phyloP scores from a whole-genome alignment of 1,140 invertebrate genomes.

The Yoshiicerus persimilis region DNA sequence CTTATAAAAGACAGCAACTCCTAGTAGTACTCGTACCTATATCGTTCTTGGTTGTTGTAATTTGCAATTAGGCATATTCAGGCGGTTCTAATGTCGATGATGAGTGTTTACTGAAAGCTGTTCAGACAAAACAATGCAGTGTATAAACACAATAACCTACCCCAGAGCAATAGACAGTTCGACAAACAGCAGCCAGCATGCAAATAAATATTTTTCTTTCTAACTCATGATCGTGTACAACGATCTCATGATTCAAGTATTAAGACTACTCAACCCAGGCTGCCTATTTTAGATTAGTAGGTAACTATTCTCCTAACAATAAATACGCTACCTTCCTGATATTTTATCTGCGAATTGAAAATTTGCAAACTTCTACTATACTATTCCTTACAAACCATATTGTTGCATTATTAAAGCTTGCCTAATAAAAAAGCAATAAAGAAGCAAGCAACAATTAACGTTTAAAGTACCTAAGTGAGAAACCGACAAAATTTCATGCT shows the following conservation, averaged over 20 bases:
- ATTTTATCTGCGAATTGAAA: not conserved
- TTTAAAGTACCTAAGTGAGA: too few species aligned
- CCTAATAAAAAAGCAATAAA: too few species aligned
- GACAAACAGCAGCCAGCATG: not conserved
- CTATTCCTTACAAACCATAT: too few species aligned
- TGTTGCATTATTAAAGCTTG: too few species aligned
- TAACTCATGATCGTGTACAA: not conserved
- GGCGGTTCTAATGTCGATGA: not conserved
- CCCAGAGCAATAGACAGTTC: not conserved
- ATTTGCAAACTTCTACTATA: not conserved
- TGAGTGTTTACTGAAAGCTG: not conserved
- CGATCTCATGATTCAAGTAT: not conserved
- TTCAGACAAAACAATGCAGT: not conserved
- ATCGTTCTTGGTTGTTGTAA: not conserved
- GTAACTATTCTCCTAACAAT: not conserved
- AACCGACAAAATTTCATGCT: too few species aligned
- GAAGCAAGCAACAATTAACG: too few species aligned
- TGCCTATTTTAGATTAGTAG: not conserved
- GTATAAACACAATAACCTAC: not conserved
- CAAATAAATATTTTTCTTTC: not conserved
- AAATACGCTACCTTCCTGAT: not conserved
- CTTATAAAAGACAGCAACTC: not conserved
- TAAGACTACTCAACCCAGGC: not conserved
- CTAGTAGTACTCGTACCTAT: not conserved
- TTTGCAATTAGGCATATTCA: not conserved